phyloP scores from a whole-genome alignment of 2,113 vertebrate genomes.

The Potamarius usumacintae region DNA sequence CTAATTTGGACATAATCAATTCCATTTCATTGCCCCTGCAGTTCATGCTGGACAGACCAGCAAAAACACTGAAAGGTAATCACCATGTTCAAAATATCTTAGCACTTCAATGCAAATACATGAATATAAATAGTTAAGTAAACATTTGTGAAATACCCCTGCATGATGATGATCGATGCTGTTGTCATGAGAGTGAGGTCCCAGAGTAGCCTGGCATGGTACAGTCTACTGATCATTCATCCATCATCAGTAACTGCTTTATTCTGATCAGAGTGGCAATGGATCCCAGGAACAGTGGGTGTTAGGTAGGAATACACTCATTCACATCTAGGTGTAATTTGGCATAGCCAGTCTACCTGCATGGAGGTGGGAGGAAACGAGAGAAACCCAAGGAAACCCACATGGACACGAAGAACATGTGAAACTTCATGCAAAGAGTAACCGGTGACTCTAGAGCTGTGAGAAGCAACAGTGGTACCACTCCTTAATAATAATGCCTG shows the following conservation, averaged over 20 bases:
- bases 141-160: slow-evolving; percentile 28
- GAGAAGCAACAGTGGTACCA: not conserved
- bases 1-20: not conserved
- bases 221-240: slow-evolving; percentile 25
- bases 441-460: not conserved
- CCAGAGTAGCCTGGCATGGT: slow-evolving; percentile 12
- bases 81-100: not conserved
- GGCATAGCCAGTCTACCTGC: not conserved
- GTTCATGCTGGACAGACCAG: not conserved
- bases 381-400: not conserved
- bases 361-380: not conserved
- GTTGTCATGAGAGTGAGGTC: slow-evolving; percentile 40
- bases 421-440: not conserved
- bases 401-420: not conserved
- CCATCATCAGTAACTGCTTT: not conserved
- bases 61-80: not conserved
- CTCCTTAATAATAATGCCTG: not conserved
- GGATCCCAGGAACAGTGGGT: not conserved
- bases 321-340: not conserved
- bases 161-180: slow-evolving; percentile 24
- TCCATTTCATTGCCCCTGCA: not conserved
- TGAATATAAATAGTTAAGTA: slow-evolving; percentile 30
- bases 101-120: slow-evolving; percentile 2
- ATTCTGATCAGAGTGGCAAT: not conserved
- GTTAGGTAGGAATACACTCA: not conserved